Conservation (phyloP, 2,113 vertebrate genomes). For the Paratilapia polleni region DNA sequence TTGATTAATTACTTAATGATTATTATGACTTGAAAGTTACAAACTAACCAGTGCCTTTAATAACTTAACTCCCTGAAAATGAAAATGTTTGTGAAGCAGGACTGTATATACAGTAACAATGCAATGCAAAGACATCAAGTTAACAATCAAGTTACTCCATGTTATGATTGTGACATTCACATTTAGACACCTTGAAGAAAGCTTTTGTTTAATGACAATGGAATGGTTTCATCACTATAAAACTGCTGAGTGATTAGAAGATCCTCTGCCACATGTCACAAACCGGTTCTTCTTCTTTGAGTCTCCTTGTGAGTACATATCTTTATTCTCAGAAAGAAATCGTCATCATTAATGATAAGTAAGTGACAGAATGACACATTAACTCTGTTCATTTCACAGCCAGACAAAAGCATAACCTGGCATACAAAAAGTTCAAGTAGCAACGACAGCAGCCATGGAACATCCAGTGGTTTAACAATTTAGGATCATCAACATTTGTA, state of each 20-base stretch:
- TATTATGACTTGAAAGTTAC: not conserved
- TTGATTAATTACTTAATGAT: conserved; percentile 1
- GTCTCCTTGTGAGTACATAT: not conserved
- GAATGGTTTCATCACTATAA: not conserved
- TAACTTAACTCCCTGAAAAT: not conserved
- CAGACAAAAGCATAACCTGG: not conserved
- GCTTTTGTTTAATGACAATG: not conserved
- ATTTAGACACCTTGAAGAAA: not conserved
- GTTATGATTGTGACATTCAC: not conserved
- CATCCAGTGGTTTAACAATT: not conserved
- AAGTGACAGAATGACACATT: too few species aligned
- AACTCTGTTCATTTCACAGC: not conserved
- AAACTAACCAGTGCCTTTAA: not conserved
- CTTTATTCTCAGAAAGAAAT: not conserved
- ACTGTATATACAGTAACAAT: not conserved
- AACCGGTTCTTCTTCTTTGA: not conserved
- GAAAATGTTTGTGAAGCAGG: not conserved
- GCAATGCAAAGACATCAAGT: not conserved
- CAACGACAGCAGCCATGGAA: not conserved
- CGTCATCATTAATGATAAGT: not conserved
- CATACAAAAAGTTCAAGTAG: not conserved
- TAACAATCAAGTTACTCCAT: not conserved
- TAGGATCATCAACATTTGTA: not conserved
- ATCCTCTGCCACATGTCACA: not conserved
- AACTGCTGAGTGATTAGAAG: not conserved